These are phyloP conservation scores for Heliconius melpomene DNA, from an alignment of 1,140 invertebrate species.

Conservation along the genomic window DNA sequence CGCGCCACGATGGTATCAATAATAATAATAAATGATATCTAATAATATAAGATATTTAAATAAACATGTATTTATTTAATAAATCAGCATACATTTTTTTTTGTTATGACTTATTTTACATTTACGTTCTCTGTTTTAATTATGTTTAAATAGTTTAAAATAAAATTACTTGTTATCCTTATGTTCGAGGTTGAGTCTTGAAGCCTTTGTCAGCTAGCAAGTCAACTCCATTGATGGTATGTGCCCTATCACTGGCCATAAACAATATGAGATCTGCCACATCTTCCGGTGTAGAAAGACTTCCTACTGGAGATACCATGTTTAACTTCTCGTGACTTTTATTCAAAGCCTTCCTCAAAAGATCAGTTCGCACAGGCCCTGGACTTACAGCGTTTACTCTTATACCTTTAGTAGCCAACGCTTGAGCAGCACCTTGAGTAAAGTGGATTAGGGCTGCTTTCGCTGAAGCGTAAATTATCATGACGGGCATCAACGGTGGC, in stretches of 20 bases:
- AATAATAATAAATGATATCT: too few relatives aligned
- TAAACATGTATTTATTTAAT: too few relatives aligned
- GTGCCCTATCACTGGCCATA: slow-evolving; percentile 49
- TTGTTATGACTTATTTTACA: too few relatives aligned
- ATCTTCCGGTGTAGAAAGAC: slow-evolving; percentile 36
- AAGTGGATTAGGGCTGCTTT: slow-evolving; percentile 38
- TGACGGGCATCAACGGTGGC: neutral
- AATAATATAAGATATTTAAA: too few relatives aligned
- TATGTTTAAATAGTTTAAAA: neutral
- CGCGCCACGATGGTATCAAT: too few relatives aligned
- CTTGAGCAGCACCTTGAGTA: slow-evolving; percentile 20
- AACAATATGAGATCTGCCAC: slow-evolving; percentile 47
- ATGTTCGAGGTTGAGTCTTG: neutral
- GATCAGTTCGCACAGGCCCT: slow-evolving; percentile 32
- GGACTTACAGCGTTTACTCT: slow-evolving; percentile 39
- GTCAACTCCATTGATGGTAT: slow-evolving; percentile 45
- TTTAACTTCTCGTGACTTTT: neutral
- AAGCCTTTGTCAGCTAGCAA: slow-evolving; percentile 44
- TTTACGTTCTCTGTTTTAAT: too few relatives aligned
- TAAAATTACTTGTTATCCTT: neutral
- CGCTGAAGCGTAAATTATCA: slow-evolving; percentile 11
- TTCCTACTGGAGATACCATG: neutral
- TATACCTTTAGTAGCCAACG: slow-evolving; percentile 33
- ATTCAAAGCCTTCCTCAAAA: slow-evolving; percentile 9
- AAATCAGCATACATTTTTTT: too few relatives aligned